These are phyloP conservation scores for Cherax destructor DNA, from an alignment of 1,140 invertebrate species.

Conservation along the genomic window DNA sequence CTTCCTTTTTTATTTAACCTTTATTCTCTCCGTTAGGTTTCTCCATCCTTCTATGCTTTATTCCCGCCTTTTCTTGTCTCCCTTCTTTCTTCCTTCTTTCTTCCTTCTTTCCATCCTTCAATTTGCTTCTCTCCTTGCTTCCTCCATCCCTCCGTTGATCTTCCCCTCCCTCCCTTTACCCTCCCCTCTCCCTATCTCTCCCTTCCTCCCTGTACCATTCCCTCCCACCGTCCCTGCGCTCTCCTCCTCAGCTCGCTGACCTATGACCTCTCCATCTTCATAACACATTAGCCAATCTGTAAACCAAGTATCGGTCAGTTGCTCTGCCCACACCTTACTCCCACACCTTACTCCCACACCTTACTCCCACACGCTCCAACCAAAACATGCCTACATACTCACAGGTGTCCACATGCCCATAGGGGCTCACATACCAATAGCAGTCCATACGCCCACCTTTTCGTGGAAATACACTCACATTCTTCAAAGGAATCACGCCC, in stretches of 20 bases:
- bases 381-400: too few relatives aligned
- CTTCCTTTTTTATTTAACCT: neutral
- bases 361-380: too few relatives aligned
- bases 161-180: neutral
- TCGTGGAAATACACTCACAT: too few relatives aligned
- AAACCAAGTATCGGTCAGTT: too few relatives aligned
- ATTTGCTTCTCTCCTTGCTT: neutral
- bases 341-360: neutral
- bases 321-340: neutral
- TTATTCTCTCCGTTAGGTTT: neutral
- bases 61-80: neutral
- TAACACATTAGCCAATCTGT: too few relatives aligned
- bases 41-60: neutral
- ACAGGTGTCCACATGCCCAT: too few relatives aligned
- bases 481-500: too few relatives aligned
- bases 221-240: neutral
- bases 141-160: too few relatives aligned
- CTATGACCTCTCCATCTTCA: too few relatives aligned
- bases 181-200: neutral
- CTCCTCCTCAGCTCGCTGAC: too few relatives aligned
- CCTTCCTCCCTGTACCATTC: neutral
- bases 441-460: too few relatives aligned
- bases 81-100: neutral
- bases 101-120: neutral
- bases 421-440: too few relatives aligned